Evolutionary conservation across 2,888 invertebrate species (phyloP), one percentile per base, ranked within the genome.

Genomic region (Pogonocherus hispidulus): DNA sequence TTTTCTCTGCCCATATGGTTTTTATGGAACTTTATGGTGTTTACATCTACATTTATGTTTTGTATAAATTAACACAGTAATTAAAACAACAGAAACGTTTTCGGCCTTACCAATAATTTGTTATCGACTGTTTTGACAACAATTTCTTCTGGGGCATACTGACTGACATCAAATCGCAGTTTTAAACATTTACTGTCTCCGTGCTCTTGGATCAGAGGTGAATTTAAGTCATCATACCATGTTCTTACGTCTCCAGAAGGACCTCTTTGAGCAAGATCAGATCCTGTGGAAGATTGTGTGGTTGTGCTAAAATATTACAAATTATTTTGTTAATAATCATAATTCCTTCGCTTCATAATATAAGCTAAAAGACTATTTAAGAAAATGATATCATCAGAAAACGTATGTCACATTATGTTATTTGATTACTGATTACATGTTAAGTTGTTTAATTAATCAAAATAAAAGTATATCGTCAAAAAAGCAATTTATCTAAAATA

Each of bases 101-200:
- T n/a, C n/a, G n/a, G n/a, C n/a, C 92, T 90, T 85, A 96, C 96
- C 91, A 96, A 89, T 84, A 99, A 90, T 90, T 97, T 96, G 88
- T 98, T 98, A 88, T 98, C 98, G 78, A 98, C 96, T 75, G 98
- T 99, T 89, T 98, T 98, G 76, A 99, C 98, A 83, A 97, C 96
- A 84, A 98, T 97, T 89, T 99, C 98, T 87, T 99, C 99, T 56
- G 95, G 95, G 65, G 94, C 93, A 88, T 98, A 99, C 87, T 98
- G 97, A 83, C 96, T 95, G 79, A 99, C 97, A 86, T 99, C 98
- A 87, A 99, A 99, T 83, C 98, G 91, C 74, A 99, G 90, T 85
- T 98, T 96, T 78, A 99, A 90, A 84, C 94, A 93, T 87, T 97
- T 97, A 87, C 93, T 96, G 85, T 96, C 95, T 63, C 96, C 96